phyloP scores from a whole-genome alignment of 2,113 vertebrate species.

The Anthoscopus minutus region DNA sequence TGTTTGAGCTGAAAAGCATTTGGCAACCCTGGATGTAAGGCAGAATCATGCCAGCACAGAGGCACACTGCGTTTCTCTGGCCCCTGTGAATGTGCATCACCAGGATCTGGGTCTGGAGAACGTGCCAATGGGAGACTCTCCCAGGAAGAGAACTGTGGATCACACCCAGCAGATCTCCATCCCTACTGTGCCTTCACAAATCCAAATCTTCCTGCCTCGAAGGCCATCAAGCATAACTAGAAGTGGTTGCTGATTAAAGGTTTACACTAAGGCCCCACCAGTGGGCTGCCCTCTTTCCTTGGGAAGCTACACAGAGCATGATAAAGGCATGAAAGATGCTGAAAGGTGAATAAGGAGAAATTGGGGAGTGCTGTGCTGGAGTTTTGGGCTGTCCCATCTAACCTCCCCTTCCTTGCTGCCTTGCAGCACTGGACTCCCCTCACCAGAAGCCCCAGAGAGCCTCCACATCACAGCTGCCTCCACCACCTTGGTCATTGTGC shows the following conservation, averaged over 20 bases:
- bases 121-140: fast-evolving
- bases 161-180: neutral
- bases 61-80: neutral
- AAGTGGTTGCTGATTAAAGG: neutral
- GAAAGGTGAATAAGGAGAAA: neutral
- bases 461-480: fast-evolving
- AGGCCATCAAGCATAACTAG: neutral
- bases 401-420: neutral
- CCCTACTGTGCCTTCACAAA: neutral
- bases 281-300: neutral
- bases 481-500: neutral
- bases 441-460: neutral
- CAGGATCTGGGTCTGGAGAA: neutral
- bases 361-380: fast-evolving
- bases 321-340: neutral
- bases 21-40: neutral
- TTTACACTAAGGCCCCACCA: neutral
- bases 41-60: neutral
- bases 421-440: neutral
- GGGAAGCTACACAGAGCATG: fast-evolving
- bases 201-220: neutral
- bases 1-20: neutral
- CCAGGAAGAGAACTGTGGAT: neutral
- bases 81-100: neutral
- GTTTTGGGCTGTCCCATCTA: neutral